Percentiles rank a stretch among this genome's conserved stretches.
Conservation (phyloP, 2,888 invertebrate species). For the Catocala nupta region DNA sequence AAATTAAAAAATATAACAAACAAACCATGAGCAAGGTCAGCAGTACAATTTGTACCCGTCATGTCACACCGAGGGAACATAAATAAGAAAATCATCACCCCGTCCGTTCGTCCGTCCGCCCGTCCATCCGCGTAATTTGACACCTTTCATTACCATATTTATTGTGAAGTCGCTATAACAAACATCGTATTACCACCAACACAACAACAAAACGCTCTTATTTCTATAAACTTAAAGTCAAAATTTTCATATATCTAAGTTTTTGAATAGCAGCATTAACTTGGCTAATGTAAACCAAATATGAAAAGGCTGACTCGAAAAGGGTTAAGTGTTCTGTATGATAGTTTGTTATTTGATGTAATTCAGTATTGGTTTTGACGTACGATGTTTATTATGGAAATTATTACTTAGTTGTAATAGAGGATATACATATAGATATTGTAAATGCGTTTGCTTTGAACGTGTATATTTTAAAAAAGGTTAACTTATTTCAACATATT, state of each 20-base stretch:
- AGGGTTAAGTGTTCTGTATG: slow-evolving; percentile 54
- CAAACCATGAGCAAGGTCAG: slow-evolving; percentile 71
- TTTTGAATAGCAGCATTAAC: slow-evolving; percentile 16
- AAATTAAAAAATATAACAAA: slow-evolving; percentile 62
- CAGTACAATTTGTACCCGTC: slow-evolving; percentile 69
- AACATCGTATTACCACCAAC: slow-evolving; percentile 18
- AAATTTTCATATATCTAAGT: slow-evolving; percentile 20
- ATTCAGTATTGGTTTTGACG: slow-evolving; percentile 55
- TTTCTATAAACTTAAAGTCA: slow-evolving; percentile 27
- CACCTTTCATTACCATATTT: slow-evolving; percentile 87
- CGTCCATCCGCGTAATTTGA: slow-evolving; percentile 81
- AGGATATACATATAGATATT: slow-evolving; percentile 22
- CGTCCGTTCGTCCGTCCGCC: slow-evolving; percentile 72
- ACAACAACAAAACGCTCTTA: slow-evolving; percentile 1
- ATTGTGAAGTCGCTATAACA: slow-evolving; percentile 68
- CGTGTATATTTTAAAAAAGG: too few species aligned
- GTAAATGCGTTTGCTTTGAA: neutral
- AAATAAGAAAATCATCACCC: slow-evolving; percentile 79
- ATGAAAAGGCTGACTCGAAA: slow-evolving; percentile 61
- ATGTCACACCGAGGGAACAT: slow-evolving; percentile 53
- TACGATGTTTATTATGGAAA: slow-evolving; percentile 43
- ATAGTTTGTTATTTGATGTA: slow-evolving; percentile 55
- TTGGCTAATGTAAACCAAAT: slow-evolving; percentile 64
- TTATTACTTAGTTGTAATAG: slow-evolving; percentile 44
- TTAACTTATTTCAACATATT: too few species aligned